Percentiles rank a stretch among this genome's conserved stretches.
phyloP scores from a whole-genome alignment of 2,113 vertebrate genomes.

The Siniperca chuatsi region DNA sequence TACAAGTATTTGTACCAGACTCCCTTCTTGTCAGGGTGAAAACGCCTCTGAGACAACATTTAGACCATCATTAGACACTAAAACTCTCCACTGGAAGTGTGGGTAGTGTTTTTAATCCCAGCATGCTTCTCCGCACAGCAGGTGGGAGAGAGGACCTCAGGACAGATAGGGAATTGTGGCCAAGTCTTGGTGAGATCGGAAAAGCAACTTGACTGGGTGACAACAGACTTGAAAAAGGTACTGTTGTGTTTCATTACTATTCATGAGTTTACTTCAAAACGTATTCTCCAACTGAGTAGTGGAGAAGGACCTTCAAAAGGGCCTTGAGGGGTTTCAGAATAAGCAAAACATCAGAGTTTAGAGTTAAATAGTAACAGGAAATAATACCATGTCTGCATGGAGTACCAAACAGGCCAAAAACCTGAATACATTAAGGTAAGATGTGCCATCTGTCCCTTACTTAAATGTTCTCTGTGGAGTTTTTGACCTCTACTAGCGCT shows the following conservation, averaged over 20 bases:
- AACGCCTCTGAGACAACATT: slow-evolving; percentile 34
- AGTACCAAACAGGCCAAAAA: neutral
- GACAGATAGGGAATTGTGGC: slow-evolving; percentile 42
- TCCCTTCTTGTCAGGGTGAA: neutral
- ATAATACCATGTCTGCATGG: slow-evolving; percentile 1
- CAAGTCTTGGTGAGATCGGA: slow-evolving; percentile 48
- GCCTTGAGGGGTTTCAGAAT: slow-evolving; percentile 13
- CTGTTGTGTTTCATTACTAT: slow-evolving; percentile 65
- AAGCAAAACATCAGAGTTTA: slow-evolving; percentile 18
- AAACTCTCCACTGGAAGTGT: slow-evolving; percentile 22
- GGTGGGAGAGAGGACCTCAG: slow-evolving; percentile 47
- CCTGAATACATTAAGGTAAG: neutral
- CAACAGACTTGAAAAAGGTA: slow-evolving; percentile 60
- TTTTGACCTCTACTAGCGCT: too few species aligned
- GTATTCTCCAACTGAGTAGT: slow-evolving; percentile 25
- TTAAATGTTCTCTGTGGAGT: too few species aligned
- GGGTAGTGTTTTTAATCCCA: slow-evolving; percentile 35
- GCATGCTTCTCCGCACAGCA: slow-evolving; percentile 50
- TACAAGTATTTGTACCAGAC: neutral
- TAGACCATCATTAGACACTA: slow-evolving; percentile 13
- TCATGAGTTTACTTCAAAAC: slow-evolving; percentile 64
- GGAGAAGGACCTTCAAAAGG: slow-evolving; percentile 29
- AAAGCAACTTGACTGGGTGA: slow-evolving; percentile 55
- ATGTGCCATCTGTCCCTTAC: too few species aligned
- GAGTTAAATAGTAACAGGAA: slow-evolving; percentile 15